Percentiles rank a stretch among this genome's conserved stretches.
phyloP scores from a whole-genome alignment of 2,888 invertebrate species.

The Ptilodon capucinus region DNA sequence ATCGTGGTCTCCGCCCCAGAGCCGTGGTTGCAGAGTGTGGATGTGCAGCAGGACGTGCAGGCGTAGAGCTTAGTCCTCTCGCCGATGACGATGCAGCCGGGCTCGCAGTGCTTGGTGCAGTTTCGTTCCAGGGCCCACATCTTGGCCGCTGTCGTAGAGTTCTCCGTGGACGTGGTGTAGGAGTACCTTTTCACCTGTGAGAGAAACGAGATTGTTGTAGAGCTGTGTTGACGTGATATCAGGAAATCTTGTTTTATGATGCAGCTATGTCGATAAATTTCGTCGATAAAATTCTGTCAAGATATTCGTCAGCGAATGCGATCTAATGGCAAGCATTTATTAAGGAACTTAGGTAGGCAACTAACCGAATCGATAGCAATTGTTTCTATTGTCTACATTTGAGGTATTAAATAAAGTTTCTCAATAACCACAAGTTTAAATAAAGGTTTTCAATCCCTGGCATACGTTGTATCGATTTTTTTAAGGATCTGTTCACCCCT shows the following conservation, averaged over 20 bases:
- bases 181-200: slow-evolving; percentile 90
- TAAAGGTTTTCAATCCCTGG: too few species aligned
- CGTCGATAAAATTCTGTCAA: too few species aligned
- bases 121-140: slow-evolving; percentile 93
- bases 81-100: slow-evolving; percentile 94
- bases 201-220: neutral
- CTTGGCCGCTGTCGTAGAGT: slow-evolving; percentile 86
- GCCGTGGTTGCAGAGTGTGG: slow-evolving; percentile 90
- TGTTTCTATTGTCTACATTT: too few species aligned
- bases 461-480: too few species aligned
- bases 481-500: too few species aligned
- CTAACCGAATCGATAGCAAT: too few species aligned
- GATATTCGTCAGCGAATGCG: too few species aligned
- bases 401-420: too few species aligned
- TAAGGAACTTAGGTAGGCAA: too few species aligned
- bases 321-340: too few species aligned
- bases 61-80: slow-evolving; percentile 94
- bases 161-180: slow-evolving; percentile 92
- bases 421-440: neutral
- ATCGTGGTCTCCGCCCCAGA: slow-evolving; percentile 62
- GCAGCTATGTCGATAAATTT: too few species aligned
- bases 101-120: slow-evolving; percentile 92
- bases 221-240: slow-evolving; percentile 59
- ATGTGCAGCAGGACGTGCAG: slow-evolving; percentile 93
- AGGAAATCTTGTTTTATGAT: neutral